phyloP scores from a whole-genome alignment of 2,113 vertebrate species.

The Tor tambroides region DNA sequence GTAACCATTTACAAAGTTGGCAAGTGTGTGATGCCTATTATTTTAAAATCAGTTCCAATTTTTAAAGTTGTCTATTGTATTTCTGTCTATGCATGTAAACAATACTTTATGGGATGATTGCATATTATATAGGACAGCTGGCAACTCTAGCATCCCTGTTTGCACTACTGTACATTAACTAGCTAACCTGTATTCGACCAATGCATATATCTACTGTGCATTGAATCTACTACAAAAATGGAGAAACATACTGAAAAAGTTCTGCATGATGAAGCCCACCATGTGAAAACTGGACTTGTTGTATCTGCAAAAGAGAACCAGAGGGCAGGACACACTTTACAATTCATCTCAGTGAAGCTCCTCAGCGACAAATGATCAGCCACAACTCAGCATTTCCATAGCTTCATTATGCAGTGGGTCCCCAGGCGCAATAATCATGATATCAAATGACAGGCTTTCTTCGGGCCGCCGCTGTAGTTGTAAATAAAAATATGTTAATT shows the following conservation, averaged over 20 bases:
- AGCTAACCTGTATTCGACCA: background rate
- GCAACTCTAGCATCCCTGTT: background rate
- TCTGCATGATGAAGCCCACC: background rate
- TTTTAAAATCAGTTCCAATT: no score
- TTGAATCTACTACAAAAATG: background rate
- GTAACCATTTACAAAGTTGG: no score
- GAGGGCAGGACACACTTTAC: constrained; percentile 8
- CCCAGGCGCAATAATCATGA: constrained; percentile 47
- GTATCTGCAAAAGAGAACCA: background rate
- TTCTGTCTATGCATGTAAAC: no score
- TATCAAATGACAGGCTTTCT: constrained; percentile 38
- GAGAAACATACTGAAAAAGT: background rate
- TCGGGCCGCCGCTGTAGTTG: constrained; percentile 35
- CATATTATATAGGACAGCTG: background rate
- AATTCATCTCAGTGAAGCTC: constrained; percentile 20
- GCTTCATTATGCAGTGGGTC: constrained; percentile 36
- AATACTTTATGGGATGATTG: background rate
- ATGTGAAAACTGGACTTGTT: background rate
- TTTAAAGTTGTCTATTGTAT: no score
- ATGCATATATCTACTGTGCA: background rate
- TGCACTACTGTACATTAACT: background rate
- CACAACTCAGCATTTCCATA: constrained; percentile 26
- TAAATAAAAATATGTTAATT: constrained; percentile 56
- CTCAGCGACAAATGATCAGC: constrained; percentile 31
- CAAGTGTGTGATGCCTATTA: no score